Evolutionary conservation across 2,888 invertebrate species (phyloP).

Genomic region (Campoplex nolae): DNA sequence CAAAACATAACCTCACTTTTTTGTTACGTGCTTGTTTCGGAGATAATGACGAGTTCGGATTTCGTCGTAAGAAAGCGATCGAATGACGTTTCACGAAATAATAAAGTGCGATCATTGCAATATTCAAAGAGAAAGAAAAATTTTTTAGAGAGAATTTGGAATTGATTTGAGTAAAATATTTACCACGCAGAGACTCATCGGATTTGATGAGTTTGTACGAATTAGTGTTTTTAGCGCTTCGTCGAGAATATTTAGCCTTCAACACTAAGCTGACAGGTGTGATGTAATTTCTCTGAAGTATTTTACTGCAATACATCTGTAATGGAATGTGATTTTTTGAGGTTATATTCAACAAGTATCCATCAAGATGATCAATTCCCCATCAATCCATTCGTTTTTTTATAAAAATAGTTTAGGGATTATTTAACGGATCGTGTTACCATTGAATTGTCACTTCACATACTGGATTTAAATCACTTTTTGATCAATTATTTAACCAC

Average conservation of each 20-base stretch:
- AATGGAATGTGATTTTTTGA: conserved; percentile 66
- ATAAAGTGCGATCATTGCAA: neutral
- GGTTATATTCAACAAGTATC: conserved; percentile 63
- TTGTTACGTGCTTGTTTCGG: neutral
- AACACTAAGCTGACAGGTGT: conserved; percentile 74
- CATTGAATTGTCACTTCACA: conserved; percentile 66
- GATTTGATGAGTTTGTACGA: conserved; percentile 79
- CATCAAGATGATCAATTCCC: neutral
- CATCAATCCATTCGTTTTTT: neutral
- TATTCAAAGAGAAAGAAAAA: neutral
- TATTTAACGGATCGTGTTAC: conserved; percentile 35
- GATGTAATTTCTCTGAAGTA: conserved; percentile 76
- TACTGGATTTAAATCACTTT: conserved; percentile 64
- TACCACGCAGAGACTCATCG: conserved; percentile 77
- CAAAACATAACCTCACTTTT: conserved; percentile 4
- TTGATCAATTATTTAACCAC: conserved; percentile 47
- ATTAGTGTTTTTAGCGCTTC: conserved; percentile 79
- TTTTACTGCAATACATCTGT: conserved; percentile 82
- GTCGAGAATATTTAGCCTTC: conserved; percentile 79
- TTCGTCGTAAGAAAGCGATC: neutral
- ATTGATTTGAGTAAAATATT: conserved; percentile 25
- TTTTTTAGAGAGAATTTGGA: neutral
- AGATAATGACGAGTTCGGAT: neutral
- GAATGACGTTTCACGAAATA: neutral
- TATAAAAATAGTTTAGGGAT: neutral